Base-by-base conservation (phyloP, 2,797 vertebrate genomes). In the Pelochelys cantorii region DNA sequence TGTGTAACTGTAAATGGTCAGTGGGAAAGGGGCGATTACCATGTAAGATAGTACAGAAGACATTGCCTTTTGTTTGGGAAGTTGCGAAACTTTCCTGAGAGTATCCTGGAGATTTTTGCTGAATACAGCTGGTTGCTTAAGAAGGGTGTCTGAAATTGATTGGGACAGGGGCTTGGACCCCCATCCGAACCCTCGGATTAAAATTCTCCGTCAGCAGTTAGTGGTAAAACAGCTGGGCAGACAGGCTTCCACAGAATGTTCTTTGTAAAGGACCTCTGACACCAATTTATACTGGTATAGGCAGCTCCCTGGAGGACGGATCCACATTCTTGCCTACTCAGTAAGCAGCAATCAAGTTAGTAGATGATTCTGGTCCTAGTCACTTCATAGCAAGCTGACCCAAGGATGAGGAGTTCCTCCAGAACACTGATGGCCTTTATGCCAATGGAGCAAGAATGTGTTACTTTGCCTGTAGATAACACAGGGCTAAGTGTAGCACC, bases 391-490 rank as follows among this genome's bases (percentile, higher is more conserved):
- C 92, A 52, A 86, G 53, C 27, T 90, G 96, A 23, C 13, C 93
- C 37, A 0, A 27, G 53, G 57, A 88, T 0, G 10, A 1, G 22
- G 7, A 1, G 20, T 96, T 97, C 83, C 11, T 1, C n/a, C 85
- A 97, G 85, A 90, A 1, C 2, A 89, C 91, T 27, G 1, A 91
- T 29, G 86, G 81, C 12, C 71, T 96, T 20, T 86, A 83, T 3
- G 84, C 87, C n/a, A 74, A 10, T 0, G 85, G 97, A 59, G 91
- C 89, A 4, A 95, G 94, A 15, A 31, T 71, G 25, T 96, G 94
- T 68, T 82, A 97, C 90, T 97, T 95, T 17, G 96, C 96, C 82
- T 96, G 93, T 94, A 96, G 92, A 48, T 68, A 42, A 96, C 96
- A 96, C 79, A 85, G 93, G 27, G 54, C 53, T 4, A 84, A 80